These are phyloP conservation scores for Epinephelus malabaricus DNA, from an alignment of 2,797 vertebrate species.

Conservation along the genomic window DNA sequence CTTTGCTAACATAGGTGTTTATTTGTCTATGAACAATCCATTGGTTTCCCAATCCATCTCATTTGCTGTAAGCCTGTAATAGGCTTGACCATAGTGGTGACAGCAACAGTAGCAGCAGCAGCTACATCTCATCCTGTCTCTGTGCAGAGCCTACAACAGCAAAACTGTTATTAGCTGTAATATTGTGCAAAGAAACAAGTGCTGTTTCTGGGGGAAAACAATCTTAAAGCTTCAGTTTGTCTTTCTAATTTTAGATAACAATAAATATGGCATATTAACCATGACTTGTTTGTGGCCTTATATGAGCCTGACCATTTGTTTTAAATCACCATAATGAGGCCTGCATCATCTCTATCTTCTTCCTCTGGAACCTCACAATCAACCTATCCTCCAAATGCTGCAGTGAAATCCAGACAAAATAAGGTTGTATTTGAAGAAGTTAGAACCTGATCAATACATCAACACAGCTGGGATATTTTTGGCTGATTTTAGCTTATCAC, in stretches of 20 bases:
- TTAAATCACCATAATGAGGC: background rate
- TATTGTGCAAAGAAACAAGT: background rate
- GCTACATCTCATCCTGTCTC: constrained; percentile 33
- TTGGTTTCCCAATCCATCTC: constrained; percentile 38
- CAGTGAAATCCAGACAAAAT: background rate
- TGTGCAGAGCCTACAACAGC: background rate
- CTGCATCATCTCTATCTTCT: background rate
- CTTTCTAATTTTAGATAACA: background rate
- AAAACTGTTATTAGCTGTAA: constrained; percentile 3
- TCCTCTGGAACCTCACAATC: background rate
- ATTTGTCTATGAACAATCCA: constrained; percentile 11
- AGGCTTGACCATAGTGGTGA: constrained; percentile 56
- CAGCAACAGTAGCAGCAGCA: constrained; percentile 18
- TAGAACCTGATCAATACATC: background rate
- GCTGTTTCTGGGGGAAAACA: background rate
- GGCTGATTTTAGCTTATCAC: background rate
- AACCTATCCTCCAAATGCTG: constrained; percentile 14
- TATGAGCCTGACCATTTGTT: background rate
- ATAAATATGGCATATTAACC: background rate
- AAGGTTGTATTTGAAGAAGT: background rate
- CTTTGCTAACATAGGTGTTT: constrained; percentile 16
- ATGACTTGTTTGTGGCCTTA: background rate
- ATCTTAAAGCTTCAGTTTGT: background rate
- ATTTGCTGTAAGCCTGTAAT: constrained; percentile 63
- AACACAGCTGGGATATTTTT: background rate